Conservation (phyloP, 2,113 vertebrate species). For the Thamnophis sirtalis region DNA sequence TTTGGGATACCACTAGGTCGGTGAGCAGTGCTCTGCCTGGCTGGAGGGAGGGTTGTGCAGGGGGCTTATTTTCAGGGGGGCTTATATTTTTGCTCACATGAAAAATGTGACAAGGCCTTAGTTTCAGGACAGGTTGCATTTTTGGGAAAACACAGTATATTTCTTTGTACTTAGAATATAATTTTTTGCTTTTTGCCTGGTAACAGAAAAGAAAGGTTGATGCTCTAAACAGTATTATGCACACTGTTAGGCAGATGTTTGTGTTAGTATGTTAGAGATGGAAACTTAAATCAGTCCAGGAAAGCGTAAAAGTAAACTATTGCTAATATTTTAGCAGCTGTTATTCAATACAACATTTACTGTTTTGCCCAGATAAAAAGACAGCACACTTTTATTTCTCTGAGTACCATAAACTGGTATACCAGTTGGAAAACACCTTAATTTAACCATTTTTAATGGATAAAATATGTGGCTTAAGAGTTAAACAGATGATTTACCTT, state of each 20-base stretch:
- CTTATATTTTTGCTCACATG: no score
- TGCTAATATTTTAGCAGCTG: constrained; percentile 2
- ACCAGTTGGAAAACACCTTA: constrained; percentile 36
- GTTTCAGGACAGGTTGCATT: no score
- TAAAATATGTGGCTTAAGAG: constrained; percentile 24
- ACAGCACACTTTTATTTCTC: not conserved
- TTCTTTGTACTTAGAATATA: not conserved
- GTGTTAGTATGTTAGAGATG: not conserved
- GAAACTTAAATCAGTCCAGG: not conserved
- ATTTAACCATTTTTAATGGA: constrained; percentile 38
- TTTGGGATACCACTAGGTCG: no score
- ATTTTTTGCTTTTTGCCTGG: not conserved
- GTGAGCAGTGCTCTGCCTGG: no score
- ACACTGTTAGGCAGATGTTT: not conserved
- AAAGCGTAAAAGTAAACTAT: not conserved
- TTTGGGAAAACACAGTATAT: not conserved
- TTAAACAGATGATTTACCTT: constrained; percentile 37
- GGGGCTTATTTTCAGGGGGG: no score
- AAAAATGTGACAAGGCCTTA: no score
- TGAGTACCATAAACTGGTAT: not conserved
- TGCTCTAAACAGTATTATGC: not conserved
- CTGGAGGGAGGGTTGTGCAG: no score
- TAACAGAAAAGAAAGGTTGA: not conserved
- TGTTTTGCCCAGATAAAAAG: not conserved
- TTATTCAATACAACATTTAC: not conserved